These are phyloP conservation scores for Halocaridina rubra DNA, from an alignment of 2,888 invertebrate genomes.

Conservation along the genomic window DNA sequence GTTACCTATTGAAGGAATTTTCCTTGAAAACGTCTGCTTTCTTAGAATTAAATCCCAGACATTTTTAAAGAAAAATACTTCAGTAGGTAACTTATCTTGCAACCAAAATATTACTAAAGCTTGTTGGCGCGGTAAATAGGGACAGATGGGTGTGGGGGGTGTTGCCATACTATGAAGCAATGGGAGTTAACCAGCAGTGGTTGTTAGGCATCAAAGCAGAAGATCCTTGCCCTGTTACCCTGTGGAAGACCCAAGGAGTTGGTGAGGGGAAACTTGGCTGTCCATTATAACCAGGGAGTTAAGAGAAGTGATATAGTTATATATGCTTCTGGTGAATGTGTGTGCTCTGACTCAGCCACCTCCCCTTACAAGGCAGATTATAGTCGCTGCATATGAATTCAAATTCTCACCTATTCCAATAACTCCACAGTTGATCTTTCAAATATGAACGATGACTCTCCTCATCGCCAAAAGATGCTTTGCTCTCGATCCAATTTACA, in stretches of 20 bases:
- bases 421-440: slow-evolving; percentile 86
- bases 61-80: too few relatives aligned
- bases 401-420: slow-evolving; percentile 79
- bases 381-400: not conserved
- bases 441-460: slow-evolving; percentile 84
- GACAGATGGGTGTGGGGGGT: too few relatives aligned
- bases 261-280: not conserved
- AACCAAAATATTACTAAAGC: too few relatives aligned
- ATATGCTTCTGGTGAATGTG: too few relatives aligned
- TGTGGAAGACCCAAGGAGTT: too few relatives aligned
- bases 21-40: too few relatives aligned
- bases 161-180: not conserved
- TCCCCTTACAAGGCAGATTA: too few relatives aligned
- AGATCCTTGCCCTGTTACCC: too few relatives aligned
- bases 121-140: not conserved
- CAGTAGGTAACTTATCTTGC: too few relatives aligned
- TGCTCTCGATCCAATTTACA: slow-evolving; percentile 96
- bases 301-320: not conserved
- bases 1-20: too few relatives aligned
- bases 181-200: not conserved
- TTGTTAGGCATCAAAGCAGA: not conserved
- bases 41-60: too few relatives aligned
- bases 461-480: slow-evolving; percentile 91
- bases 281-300: not conserved
- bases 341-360: too few relatives aligned